These are phyloP conservation scores for Trissolcus basalis DNA, from an alignment of 1,140 invertebrate genomes.

Conservation along the genomic window DNA sequence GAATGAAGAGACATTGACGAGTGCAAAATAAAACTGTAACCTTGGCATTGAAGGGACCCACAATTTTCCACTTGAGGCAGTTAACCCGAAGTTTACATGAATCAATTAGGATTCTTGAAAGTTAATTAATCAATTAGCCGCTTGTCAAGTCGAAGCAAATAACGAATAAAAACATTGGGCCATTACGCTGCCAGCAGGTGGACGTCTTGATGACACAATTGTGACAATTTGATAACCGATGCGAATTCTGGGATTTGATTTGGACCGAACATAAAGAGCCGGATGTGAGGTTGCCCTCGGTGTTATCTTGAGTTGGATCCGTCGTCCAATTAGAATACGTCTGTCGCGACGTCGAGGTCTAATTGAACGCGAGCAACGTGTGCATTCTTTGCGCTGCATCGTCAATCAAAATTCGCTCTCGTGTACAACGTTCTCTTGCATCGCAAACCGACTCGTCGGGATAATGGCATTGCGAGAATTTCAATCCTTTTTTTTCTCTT, in stretches of 20 bases:
- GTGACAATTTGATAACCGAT: conserved; percentile 39
- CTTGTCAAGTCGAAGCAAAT: not conserved
- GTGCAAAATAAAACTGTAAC: not conserved
- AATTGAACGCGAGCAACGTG: conserved; percentile 40
- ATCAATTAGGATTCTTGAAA: not conserved
- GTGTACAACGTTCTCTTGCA: conserved; percentile 12
- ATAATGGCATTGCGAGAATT: conserved; percentile 14
- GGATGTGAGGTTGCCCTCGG: conserved; percentile 47
- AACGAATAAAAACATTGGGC: conserved; percentile 2
- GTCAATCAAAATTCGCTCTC: conserved; percentile 38
- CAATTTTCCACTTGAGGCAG: not conserved
- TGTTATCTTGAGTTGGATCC: conserved; percentile 49
- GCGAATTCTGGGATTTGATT: conserved; percentile 53
- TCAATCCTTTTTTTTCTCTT: not conserved
- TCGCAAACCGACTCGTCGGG: conserved; percentile 9
- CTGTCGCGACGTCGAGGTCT: conserved; percentile 36
- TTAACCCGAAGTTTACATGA: not conserved
- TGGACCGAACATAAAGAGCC: conserved; percentile 47
- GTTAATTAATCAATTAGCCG: conserved; percentile 2
- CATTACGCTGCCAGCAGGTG: conserved; percentile 34
- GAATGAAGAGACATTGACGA: not conserved
- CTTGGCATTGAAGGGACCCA: not conserved
- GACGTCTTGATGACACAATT: conserved; percentile 21
- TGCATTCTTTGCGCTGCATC: conserved; percentile 48
- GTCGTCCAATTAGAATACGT: conserved; percentile 55